Evolutionary conservation across 2,797 vertebrate species (phyloP).

Genomic region (Ceryle rudis): DNA sequence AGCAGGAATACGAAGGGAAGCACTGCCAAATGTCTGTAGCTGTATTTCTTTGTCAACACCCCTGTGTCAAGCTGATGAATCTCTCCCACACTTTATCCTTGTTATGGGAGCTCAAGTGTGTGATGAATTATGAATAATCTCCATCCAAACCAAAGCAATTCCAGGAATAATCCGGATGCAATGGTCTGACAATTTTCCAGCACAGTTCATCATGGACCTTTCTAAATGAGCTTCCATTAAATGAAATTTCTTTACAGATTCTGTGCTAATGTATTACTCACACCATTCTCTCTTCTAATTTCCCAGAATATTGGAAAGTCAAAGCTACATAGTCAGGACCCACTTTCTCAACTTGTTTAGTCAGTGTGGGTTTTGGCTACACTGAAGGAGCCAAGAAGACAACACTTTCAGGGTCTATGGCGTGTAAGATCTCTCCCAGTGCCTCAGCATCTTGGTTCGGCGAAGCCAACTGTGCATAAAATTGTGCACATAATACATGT

Average conservation of each 20-base stretch:
- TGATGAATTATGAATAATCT: neutral
- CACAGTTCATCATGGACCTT: neutral
- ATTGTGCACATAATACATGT: neutral
- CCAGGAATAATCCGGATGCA: neutral
- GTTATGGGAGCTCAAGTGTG: neutral
- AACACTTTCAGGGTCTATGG: neutral
- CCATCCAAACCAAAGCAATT: neutral
- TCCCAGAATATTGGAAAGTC: neutral
- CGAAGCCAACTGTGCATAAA: neutral
- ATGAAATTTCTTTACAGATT: neutral
- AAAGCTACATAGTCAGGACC: neutral
- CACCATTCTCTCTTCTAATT: neutral
- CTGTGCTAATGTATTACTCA: neutral
- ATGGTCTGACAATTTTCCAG: neutral
- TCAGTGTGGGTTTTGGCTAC: neutral
- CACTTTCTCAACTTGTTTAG: neutral
- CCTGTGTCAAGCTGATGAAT: neutral
- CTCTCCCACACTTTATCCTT: neutral
- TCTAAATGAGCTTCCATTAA: neutral
- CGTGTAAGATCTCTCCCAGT: neutral
- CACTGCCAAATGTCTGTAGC: neutral
- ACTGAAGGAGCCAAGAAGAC: neutral
- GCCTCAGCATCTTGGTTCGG: neutral
- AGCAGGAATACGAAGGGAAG: neutral
- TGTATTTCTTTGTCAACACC: neutral